phyloP scores from a whole-genome alignment of 2,113 vertebrate species.

The Megaceryle maxima region DNA sequence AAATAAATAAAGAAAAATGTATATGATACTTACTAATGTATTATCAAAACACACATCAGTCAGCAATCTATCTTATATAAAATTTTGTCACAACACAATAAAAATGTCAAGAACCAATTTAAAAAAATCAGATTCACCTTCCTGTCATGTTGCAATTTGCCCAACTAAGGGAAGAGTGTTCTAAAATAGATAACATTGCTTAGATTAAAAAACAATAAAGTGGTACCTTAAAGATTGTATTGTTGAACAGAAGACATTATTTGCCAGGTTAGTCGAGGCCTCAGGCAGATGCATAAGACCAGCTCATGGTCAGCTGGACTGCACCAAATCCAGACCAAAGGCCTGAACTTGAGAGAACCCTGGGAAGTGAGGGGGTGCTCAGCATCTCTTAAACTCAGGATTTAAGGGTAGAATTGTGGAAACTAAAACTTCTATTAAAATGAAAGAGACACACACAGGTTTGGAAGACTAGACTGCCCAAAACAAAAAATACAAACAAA shows the following conservation, averaged over 20 bases:
- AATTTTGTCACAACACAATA: background rate
- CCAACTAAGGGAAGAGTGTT: background rate
- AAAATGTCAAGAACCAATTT: background rate
- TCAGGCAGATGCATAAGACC: background rate
- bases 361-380: background rate
- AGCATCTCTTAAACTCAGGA: background rate
- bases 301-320: background rate
- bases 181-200: background rate
- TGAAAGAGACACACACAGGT: background rate
- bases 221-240: background rate
- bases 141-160: background rate
- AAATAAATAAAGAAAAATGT: background rate
- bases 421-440: background rate
- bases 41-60: background rate
- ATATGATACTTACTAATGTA: background rate
- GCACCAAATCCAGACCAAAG: background rate
- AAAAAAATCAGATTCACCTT: background rate
- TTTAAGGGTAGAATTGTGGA: background rate
- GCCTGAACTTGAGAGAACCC: background rate
- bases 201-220: background rate
- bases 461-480: background rate
- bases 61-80: background rate
- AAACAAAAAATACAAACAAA: background rate
- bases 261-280: background rate
- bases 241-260: background rate